Evolutionary conservation across 1,140 invertebrate species (phyloP).

Genomic region (Hormaphis cornu): DNA sequence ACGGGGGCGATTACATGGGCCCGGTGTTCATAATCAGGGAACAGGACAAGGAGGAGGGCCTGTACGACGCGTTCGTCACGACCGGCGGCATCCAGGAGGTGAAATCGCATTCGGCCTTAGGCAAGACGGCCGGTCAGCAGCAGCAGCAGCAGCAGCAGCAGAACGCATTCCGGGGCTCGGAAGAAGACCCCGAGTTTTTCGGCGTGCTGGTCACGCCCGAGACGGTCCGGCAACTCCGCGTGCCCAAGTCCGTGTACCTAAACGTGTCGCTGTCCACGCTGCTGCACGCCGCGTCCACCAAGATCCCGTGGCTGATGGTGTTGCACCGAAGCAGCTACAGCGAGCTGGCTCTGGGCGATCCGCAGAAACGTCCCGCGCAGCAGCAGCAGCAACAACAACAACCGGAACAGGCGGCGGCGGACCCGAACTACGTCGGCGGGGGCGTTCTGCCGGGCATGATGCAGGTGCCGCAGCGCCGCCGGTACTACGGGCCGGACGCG

Average conservation of each 20-base stretch:
- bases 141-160: not conserved
- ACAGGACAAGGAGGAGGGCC: not conserved
- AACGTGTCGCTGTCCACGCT: slow-evolving; percentile 7
- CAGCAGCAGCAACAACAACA: not conserved
- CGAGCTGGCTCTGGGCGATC: not conserved
- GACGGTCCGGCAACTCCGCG: not conserved
- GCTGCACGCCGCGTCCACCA: not conserved
- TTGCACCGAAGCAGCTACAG: slow-evolving; percentile 5
- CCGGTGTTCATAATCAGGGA: slow-evolving; percentile 31
- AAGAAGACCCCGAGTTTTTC: slow-evolving; percentile 28
- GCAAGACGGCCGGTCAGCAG: not conserved
- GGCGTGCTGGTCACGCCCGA: slow-evolving; percentile 28
- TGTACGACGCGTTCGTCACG: slow-evolving; percentile 23
- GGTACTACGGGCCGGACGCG: not conserved
- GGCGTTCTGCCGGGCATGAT: not conserved
- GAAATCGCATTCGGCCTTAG: not conserved
- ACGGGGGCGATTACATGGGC: slow-evolving; percentile 5
- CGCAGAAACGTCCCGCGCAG: not conserved
- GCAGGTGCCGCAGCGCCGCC: not conserved
- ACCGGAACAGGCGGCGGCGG: not conserved
- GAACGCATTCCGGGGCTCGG: not conserved
- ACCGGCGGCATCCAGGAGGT: slow-evolving; percentile 31
- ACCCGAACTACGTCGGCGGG: too few species aligned
- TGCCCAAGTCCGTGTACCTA: not conserved
- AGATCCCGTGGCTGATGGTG: slow-evolving; percentile 25